Conservation (phyloP, 1,140 invertebrate species). For the Bombus consobrinus region DNA sequence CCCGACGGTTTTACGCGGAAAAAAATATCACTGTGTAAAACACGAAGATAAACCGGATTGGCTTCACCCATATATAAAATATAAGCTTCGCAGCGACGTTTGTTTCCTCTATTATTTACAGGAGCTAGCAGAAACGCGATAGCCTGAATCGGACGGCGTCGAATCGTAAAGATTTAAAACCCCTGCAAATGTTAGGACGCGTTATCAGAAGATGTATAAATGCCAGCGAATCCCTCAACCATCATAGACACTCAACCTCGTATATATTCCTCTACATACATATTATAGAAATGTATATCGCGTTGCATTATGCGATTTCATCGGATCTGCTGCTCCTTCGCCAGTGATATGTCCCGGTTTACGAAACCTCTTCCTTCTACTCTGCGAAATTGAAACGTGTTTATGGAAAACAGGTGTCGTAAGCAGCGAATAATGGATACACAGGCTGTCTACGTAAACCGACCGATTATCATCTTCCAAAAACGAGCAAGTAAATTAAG, state of each 20-base stretch:
- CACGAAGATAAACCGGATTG: neutral
- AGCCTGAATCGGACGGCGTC: neutral
- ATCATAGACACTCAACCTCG: neutral
- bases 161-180: constrained; percentile 26
- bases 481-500: constrained; percentile 28
- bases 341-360: neutral
- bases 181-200: neutral
- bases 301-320: constrained; percentile 45
- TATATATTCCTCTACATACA: neutral
- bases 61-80: neutral
- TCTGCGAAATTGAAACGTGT: constrained; percentile 70
- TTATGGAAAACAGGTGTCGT: constrained; percentile 66
- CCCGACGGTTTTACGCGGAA: neutral
- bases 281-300: neutral
- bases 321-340: constrained; percentile 14
- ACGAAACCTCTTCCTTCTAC: constrained; percentile 14
- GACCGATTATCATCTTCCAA: neutral
- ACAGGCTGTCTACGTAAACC: neutral
- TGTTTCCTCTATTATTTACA: constrained; percentile 11
- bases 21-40: neutral
- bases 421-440: constrained; percentile 54
- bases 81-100: neutral
- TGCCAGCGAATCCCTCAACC: neutral
- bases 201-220: constrained; percentile 3
- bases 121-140: neutral